Evolutionary conservation across 1,140 invertebrate species (phyloP), one percentile per base, ranked within the genome.

Genomic region (Macrotrachela quadricornifera): DNA sequence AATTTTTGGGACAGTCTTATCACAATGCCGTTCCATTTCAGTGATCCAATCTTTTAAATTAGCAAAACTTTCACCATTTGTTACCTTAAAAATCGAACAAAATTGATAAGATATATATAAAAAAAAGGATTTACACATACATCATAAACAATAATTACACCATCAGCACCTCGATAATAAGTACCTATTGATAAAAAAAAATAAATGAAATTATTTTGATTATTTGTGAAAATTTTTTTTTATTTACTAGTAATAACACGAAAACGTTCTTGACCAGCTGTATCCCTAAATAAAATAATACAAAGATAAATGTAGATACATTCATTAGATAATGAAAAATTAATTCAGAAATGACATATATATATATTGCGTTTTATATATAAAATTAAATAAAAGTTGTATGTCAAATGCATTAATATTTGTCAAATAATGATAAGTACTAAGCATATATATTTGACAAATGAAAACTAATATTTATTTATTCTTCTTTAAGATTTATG

Each of bases 101-200:
- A 30, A 30, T 8, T 8, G 8, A 30, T 30, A 2, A 30, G 2
- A 30, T 30, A 30, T 4, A 30, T 30, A 4, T 8, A 2, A 30
- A 2, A 30, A 30, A 30, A 30, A 30, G 8, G 21, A 8, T 30
- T 4, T 4, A 30, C 3, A 30, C 21, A 30, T 21, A 99, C 91
- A 77, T 97, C 92, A 72, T 97, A 99, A 14, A 97, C 92, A 48
- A 99, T 85, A 63, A 99, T 90, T 39, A 97, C 91, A 53, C 92
- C 92, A 73, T 97, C 92, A 38, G 92, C 96, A 48, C 92, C 92
- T 70, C 92, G 76, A 66, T 97, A 99, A 70, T 96, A 96, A 50
- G 83, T 88, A 40, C 12, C 15, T 36, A 36, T 21, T n/a, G n/a
- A n/a, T n/a, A n/a, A n/a, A n/a, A 13, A 13, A 12, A 13, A n/a